phyloP scores from a whole-genome alignment of 1,140 invertebrate species.

The Dufourea novaeangliae region DNA sequence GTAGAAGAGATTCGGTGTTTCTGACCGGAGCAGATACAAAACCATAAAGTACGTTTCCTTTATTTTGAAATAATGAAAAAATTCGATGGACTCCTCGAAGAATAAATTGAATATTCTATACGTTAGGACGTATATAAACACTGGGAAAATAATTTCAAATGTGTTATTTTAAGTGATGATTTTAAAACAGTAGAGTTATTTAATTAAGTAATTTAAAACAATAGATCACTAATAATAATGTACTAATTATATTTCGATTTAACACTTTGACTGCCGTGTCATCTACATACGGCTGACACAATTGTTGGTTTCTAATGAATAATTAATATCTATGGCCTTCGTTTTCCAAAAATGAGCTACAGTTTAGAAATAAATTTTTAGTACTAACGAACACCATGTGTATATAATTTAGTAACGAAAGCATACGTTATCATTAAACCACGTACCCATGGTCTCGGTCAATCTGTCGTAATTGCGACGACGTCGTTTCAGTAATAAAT shows the following conservation, averaged over 20 bases:
- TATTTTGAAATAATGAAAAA: slow-evolving; percentile 28
- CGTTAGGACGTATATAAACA: slow-evolving; percentile 22
- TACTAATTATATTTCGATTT: no score
- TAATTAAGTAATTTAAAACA: no score
- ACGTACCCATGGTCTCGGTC: slow-evolving; percentile 13
- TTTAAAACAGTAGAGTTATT: background rate
- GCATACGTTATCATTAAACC: no score
- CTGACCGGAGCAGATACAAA: slow-evolving; percentile 17
- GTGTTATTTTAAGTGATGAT: background rate
- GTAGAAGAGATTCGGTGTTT: background rate
- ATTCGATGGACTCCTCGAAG: slow-evolving; percentile 31
- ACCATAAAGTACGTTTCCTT: slow-evolving; percentile 8
- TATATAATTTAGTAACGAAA: no score
- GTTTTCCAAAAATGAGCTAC: no score
- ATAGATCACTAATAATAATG: no score
- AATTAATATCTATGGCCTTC: no score
- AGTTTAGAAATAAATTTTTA: no score
- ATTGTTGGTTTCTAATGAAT: no score
- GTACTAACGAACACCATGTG: no score
- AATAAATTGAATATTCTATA: slow-evolving; percentile 23
- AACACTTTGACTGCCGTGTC: no score
- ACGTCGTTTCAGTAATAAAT: background rate
- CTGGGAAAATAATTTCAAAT: slow-evolving; percentile 6
- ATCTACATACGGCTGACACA: no score
- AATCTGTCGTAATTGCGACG: background rate